Conservation (phyloP, 2,797 vertebrate species). For the Sebastes iracundus region DNA sequence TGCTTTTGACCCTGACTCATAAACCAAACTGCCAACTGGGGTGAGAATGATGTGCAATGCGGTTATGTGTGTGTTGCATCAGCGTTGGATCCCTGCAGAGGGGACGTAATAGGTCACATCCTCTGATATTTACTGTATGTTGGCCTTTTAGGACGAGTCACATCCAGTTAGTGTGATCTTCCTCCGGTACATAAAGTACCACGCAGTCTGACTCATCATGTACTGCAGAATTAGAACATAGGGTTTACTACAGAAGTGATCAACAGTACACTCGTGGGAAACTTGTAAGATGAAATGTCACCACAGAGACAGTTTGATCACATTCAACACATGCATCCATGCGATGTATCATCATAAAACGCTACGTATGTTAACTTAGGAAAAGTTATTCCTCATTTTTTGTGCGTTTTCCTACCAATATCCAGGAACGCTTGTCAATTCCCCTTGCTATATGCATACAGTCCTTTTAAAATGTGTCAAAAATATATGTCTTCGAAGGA, state of each 20-base stretch:
- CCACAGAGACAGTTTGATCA: not conserved
- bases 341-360: not conserved
- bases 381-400: not conserved
- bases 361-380: not conserved
- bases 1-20: conserved; percentile 66
- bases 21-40: conserved; percentile 42
- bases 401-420: not conserved
- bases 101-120: conserved; percentile 48
- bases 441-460: too few species aligned
- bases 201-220: not conserved
- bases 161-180: conserved; percentile 1
- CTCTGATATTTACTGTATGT: conserved; percentile 49
- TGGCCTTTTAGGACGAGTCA: conserved; percentile 23
- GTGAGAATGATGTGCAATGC: conserved; percentile 25
- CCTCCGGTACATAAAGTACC: not conserved
- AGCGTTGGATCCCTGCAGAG: conserved; percentile 13
- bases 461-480: too few species aligned
- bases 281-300: not conserved
- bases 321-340: not conserved
- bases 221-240: not conserved
- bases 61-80: conserved; percentile 27
- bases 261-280: not conserved
- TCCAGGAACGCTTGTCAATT: too few species aligned
- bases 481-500: not conserved
- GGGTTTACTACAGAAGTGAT: not conserved